These are phyloP conservation scores for Trissolcus basalis DNA, from an alignment of 1,140 invertebrate species.

Conservation along the genomic window DNA sequence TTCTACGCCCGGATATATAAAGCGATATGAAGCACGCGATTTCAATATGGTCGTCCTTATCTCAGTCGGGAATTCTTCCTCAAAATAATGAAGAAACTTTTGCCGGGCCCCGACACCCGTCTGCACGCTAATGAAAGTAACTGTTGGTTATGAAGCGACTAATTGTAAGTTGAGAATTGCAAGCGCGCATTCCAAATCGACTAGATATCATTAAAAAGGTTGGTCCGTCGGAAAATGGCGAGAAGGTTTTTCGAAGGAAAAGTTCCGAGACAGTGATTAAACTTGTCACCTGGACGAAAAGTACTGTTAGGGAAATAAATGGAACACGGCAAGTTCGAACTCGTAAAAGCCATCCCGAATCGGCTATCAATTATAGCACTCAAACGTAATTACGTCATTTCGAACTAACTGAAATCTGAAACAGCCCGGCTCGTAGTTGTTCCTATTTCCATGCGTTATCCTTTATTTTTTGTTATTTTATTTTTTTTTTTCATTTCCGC, in stretches of 20 bases:
- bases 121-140: slow-evolving; percentile 61
- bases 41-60: slow-evolving; percentile 43
- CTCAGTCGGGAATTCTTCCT: slow-evolving; percentile 39
- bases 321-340: slow-evolving; percentile 48
- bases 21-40: slow-evolving; percentile 49
- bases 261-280: slow-evolving; percentile 59
- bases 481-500: slow-evolving; percentile 1
- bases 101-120: slow-evolving; percentile 42
- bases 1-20: slow-evolving; percentile 12
- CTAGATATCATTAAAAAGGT: slow-evolving; percentile 59
- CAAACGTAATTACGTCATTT: slow-evolving; percentile 58
- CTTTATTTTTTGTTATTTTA: slow-evolving; percentile 1
- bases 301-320: slow-evolving; percentile 60
- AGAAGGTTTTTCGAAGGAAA: slow-evolving; percentile 53
- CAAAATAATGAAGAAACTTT: slow-evolving; percentile 60
- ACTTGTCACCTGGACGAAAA: slow-evolving; percentile 58
- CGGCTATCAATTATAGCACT: slow-evolving; percentile 58
- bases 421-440: slow-evolving; percentile 26
- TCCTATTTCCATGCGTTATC: slow-evolving; percentile 46
- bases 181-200: slow-evolving; percentile 56
- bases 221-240: slow-evolving; percentile 45
- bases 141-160: slow-evolving; percentile 58
- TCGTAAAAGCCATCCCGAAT: slow-evolving; percentile 59
- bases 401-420: slow-evolving; percentile 45
- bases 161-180: slow-evolving; percentile 57